Conservation (phyloP, 2,113 vertebrate genomes). For the Sclerurus mexicanus region DNA sequence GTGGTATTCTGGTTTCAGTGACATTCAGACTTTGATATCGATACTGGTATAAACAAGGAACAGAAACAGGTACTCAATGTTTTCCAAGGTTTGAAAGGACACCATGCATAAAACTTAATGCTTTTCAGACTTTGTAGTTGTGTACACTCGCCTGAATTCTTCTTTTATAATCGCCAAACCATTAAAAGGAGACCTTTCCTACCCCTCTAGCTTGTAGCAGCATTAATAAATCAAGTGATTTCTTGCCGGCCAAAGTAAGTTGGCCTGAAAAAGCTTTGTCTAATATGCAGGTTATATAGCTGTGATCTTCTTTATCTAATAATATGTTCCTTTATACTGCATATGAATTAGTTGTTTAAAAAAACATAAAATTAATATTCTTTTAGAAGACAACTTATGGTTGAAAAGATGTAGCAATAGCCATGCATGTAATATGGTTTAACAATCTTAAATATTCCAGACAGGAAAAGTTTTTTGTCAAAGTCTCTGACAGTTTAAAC, state of each 20-base stretch:
- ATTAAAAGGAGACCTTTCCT: conserved; percentile 66
- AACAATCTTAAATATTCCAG: conserved; percentile 80
- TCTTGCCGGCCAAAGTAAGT: not conserved
- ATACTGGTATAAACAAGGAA: not conserved
- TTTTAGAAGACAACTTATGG: conserved; percentile 28
- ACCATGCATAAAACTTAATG: conserved; percentile 26
- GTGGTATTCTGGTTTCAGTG: not conserved
- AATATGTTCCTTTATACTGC: not conserved
- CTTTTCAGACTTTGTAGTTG: conserved; percentile 26
- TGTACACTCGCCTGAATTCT: conserved; percentile 4
- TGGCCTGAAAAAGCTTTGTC: not conserved
- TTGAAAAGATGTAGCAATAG: conserved; percentile 46
- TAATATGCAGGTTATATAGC: not conserved
- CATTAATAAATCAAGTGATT: conserved; percentile 54
- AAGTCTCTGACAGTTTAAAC: conserved; percentile 81
- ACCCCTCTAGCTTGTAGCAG: not conserved
- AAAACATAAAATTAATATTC: not conserved
- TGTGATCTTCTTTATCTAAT: not conserved
- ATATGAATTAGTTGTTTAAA: not conserved
- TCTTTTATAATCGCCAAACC: conserved; percentile 52
- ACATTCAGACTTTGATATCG: not conserved
- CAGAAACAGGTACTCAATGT: not conserved
- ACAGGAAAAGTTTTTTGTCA: conserved; percentile 82
- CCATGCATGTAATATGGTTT: conserved; percentile 64
- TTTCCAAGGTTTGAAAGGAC: conserved; percentile 55